Evolutionary conservation across 1,140 invertebrate species (phyloP).

Genomic region (Achroia grisella): DNA sequence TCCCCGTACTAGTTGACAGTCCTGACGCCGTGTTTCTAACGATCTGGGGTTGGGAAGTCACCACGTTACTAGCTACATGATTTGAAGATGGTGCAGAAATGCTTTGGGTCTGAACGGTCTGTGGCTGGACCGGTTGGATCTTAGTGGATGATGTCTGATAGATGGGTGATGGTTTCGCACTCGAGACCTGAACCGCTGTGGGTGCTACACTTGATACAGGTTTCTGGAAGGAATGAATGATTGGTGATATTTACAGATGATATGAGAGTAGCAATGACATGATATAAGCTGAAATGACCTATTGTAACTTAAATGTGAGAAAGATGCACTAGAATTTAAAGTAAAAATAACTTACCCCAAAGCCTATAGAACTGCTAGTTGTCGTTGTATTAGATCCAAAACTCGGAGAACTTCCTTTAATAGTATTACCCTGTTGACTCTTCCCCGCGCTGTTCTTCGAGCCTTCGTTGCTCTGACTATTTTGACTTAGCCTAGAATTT

Average conservation of each 20-base stretch:
- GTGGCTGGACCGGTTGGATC: conserved; percentile 86
- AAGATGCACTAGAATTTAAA: not conserved
- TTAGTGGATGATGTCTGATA: conserved; percentile 88
- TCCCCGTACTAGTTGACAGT: conserved; percentile 44
- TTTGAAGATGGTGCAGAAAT: conserved; percentile 52
- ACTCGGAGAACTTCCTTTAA: conserved; percentile 62
- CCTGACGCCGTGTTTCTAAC: conserved; percentile 67
- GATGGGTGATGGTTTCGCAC: conserved; percentile 82
- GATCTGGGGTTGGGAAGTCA: conserved; percentile 66
- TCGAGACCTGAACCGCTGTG: conserved; percentile 78
- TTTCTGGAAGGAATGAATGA: conserved; percentile 68
- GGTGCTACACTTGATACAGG: conserved; percentile 89
- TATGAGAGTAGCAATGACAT: conserved; percentile 8
- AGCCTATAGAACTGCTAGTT: conserved; percentile 58
- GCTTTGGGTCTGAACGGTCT: conserved; percentile 76
- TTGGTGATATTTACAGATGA: conserved; percentile 67
- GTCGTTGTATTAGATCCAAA: conserved; percentile 44
- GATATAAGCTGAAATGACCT: not conserved
- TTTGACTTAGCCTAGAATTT: conserved; percentile 67
- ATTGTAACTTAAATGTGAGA: not conserved
- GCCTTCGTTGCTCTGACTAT: conserved; percentile 46
- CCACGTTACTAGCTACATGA: conserved; percentile 58
- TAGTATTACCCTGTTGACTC: conserved; percentile 38
- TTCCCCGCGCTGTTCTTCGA: conserved; percentile 39
- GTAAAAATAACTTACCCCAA: conserved; percentile 48